A percentile compares a stretch with the other conserved stretches of the same genome.
phyloP scores from a whole-genome alignment of 37 sponge, comb jelly and placozoan species.

The Diacarnus erythraeanus region DNA sequence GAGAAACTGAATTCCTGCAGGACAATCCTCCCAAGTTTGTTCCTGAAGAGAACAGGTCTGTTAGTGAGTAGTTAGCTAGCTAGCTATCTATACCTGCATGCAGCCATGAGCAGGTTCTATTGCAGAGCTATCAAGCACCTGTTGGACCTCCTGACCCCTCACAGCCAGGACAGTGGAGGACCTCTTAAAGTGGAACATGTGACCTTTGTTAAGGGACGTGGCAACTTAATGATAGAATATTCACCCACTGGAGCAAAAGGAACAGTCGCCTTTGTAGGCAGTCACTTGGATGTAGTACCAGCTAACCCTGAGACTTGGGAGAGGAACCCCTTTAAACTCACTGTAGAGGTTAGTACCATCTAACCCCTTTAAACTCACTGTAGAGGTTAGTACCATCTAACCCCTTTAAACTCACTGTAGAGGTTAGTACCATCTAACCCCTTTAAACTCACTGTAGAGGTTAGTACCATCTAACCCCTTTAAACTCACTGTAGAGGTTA shows the following conservation, averaged over 20 bases:
- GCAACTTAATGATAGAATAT: constrained; percentile 65
- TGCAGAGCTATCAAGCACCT: constrained; percentile 68
- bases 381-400: no score
- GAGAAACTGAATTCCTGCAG: constrained; percentile 67
- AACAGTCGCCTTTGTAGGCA: constrained; percentile 73
- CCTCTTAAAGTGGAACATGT: constrained; percentile 67
- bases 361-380: not conserved
- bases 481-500: no score
- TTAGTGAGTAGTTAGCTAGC: not conserved
- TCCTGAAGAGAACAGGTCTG: constrained; percentile 71
- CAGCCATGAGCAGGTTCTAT: not conserved
- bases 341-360: constrained; percentile 32
- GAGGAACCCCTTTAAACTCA: constrained; percentile 69
- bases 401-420: no score
- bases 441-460: no score
- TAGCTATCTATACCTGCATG: not conserved
- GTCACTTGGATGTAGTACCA: constrained; percentile 79
- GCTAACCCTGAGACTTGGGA: constrained; percentile 87
- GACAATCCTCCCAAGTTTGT: constrained; percentile 77
- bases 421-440: no score
- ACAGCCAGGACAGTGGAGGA: constrained; percentile 54
- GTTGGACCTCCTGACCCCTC: constrained; percentile 57
- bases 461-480: no score
- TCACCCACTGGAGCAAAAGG: constrained; percentile 47
- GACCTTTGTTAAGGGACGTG: constrained; percentile 55